A percentile compares a stretch with the other conserved stretches of the same genome.
These are phyloP conservation scores for Hyperoplus lanceolatus DNA, from an alignment of 2,797 vertebrate species.

Conservation along the genomic window DNA sequence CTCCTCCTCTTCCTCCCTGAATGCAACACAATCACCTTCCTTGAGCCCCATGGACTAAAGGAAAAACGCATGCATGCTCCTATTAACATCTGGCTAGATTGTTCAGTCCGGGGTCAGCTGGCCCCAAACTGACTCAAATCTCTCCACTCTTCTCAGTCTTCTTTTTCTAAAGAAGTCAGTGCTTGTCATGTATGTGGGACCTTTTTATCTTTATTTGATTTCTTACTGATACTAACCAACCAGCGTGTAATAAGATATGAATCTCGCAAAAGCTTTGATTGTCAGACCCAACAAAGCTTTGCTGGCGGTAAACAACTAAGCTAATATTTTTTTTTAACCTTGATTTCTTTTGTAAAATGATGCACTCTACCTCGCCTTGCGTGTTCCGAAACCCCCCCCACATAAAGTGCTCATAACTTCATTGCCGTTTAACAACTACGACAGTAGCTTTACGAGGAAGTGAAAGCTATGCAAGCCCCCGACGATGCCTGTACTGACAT, in stretches of 20 bases:
- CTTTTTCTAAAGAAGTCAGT: slow-evolving; percentile 67
- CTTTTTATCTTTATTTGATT: slow-evolving; percentile 38
- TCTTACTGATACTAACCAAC: slow-evolving; percentile 77
- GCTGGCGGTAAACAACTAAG: slow-evolving; percentile 71
- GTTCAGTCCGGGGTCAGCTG: slow-evolving; percentile 57
- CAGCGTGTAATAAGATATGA: slow-evolving; percentile 52
- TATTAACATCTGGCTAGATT: slow-evolving; percentile 68
- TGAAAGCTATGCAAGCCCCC: slow-evolving; percentile 56
- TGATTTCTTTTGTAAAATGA: slow-evolving; percentile 64
- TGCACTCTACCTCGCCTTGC: slow-evolving; percentile 57
- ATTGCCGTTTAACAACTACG: slow-evolving; percentile 44
- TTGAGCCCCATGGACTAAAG: slow-evolving; percentile 72
- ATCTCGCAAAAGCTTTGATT: slow-evolving; percentile 76
- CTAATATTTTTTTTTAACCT: slow-evolving; percentile 48
- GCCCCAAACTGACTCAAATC: slow-evolving; percentile 63
- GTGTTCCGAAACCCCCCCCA: slow-evolving; percentile 43
- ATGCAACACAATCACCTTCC: slow-evolving; percentile 74
- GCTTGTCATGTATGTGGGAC: slow-evolving; percentile 77
- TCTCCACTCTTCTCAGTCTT: slow-evolving; percentile 40
- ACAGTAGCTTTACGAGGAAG: slow-evolving; percentile 61
- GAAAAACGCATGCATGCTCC: slow-evolving; percentile 83
- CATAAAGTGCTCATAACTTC: slow-evolving; percentile 58
- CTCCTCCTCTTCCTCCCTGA: slow-evolving; percentile 64
- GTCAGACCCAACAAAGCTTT: slow-evolving; percentile 61
- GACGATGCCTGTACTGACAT: slow-evolving; percentile 55